Evolutionary conservation across 1,140 invertebrate genomes (phyloP), one percentile per base, ranked within the genome.

Genomic region (Chlorops oryzae): DNA sequence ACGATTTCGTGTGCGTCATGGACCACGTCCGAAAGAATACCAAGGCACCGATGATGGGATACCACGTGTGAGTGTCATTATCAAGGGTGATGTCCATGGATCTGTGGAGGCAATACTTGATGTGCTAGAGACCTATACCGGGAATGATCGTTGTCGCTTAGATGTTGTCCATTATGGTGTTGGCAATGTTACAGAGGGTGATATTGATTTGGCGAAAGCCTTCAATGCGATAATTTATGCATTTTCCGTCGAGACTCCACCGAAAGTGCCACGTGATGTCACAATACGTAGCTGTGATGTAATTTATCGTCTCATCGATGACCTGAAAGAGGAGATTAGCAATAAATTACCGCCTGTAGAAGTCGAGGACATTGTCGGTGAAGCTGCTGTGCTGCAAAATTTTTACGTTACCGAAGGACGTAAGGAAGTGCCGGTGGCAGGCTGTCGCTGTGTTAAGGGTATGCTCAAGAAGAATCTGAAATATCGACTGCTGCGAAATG

Each of bases 91-190:
- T 73, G 90, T 94, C 3, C 83, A 88, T 70, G 90, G 92, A 0
- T 95, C 92, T 9, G 80, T 96, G 7, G 94, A 98, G 75, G 94
- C 96, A 1, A 90, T 99, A 55, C 72, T 96, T 34, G 87, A 97
- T 72, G 86, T 92, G 23, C 67, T 98, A 21, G 87, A 92, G 44
- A 92, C 91, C 0, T 99, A 98, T 64, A 75, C 85, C 44, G 82
- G 80, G 39, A 73, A 84, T 52, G 74, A 85, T 5, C 74, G 79
- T 22, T 94, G 95, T 63, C 76, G 79, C 27, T 73, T 99, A 5
- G 86, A 95, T 60, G 66, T 98, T 5, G 80, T 98, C 17, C 86
- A 94, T 70, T 95, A 87, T 73, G 93, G 86, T 5, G 86, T 98
- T 17, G 96, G 96, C 5, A 74, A 81, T 47, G 77, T 98, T 2